Conservation (phyloP, 2,797 vertebrate species). For the Esox masquinongy region DNA sequence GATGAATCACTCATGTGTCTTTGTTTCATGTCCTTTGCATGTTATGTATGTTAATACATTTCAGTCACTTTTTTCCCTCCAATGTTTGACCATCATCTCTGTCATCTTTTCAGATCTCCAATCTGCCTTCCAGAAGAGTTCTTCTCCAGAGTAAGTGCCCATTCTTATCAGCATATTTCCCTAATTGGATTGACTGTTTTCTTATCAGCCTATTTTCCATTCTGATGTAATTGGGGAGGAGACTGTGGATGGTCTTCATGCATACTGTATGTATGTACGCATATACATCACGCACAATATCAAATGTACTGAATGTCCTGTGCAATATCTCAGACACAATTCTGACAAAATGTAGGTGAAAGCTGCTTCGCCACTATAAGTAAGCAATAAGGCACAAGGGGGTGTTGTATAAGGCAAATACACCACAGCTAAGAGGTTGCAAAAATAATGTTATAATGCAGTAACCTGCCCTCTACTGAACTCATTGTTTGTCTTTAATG, state of each 20-base stretch:
- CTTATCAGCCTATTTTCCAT: neutral
- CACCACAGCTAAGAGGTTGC: neutral
- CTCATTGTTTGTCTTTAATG: conserved; percentile 4
- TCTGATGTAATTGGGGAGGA: neutral
- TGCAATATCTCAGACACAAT: neutral
- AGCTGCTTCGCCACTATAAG: too few relatives aligned
- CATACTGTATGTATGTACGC: too few relatives aligned
- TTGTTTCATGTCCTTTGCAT: neutral
- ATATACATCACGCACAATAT: neutral
- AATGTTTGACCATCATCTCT: conserved; percentile 45
- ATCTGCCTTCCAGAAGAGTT: conserved; percentile 85
- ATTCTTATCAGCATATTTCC: conserved; percentile 16
- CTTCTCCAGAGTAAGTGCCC: conserved; percentile 84
- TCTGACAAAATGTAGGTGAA: too few relatives aligned
- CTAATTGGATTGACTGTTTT: conserved; percentile 2
- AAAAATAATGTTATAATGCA: neutral
- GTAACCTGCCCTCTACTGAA: neutral
- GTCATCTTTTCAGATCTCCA: conserved; percentile 81
- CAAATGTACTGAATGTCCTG: neutral
- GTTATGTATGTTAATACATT: neutral
- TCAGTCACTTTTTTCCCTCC: conserved; percentile 12
- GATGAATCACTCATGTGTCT: neutral
- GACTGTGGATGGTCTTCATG: too few relatives aligned
- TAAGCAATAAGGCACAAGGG: neutral
- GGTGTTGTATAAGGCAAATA: neutral